Evolutionary conservation across 2,113 vertebrate species (phyloP), one percentile per base, ranked within the genome.

Genomic region (Triplophysa tibetana): DNA sequence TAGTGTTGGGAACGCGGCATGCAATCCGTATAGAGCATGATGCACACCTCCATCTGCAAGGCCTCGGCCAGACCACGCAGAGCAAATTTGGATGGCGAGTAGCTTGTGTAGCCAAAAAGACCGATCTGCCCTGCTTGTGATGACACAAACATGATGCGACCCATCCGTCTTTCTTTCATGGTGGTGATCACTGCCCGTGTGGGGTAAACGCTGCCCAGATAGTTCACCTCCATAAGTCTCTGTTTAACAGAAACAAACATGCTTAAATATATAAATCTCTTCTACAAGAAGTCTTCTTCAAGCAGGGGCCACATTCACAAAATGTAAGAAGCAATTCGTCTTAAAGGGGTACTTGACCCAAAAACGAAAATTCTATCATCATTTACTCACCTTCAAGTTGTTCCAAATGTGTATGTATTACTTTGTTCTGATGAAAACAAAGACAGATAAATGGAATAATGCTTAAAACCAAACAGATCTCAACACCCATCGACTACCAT

Each of bases 111-210:
- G 26, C 98, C 98, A 23, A 96, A 99, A 0, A 99, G 85, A 4
- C 98, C 98, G 0, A 99, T 68, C 29, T 99, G 98, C 0, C 96
- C 98, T 0, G 97, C 98, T 88, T 99, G 98, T 3, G 98, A 99
- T 0, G 96, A 98, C 2, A 99, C 94, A 23, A 99, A 99, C 63
- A 99, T 94, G 70, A 99, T 94, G 75, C 96, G 94, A 41, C 98
- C 98, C 94, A 96, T 95, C 12, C 98, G 88, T 45, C 97, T 89
- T 82, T 99, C 97, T 92, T 98, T 99, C 98, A 99, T 99, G 80
- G 95, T 98, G 61, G 93, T 85, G 19, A 99, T 95, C 8, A 99
- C 96, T 0, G 97, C 96, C 21, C 95, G 92, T 24, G 95, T 97
- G 0, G 98, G 94, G 86, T 98, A 98, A 79, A 99, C 95, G 0